These are phyloP conservation scores for Drosophila birchii DNA, from an alignment of 2,888 invertebrate genomes.

Conservation along the genomic window DNA sequence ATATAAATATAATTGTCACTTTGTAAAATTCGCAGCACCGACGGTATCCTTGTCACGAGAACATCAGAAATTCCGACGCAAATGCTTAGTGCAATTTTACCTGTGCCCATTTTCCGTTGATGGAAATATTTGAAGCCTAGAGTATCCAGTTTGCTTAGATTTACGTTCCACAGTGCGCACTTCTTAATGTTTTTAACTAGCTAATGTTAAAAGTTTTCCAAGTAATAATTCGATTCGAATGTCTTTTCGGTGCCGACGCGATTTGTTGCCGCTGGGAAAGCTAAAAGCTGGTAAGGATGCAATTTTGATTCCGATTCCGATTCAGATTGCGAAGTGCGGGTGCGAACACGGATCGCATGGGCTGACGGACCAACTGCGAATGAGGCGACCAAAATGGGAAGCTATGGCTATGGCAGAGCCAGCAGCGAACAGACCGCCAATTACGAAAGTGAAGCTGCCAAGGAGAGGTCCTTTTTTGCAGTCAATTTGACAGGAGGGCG, in stretches of 20 bases:
- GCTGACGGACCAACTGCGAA: conserved; percentile 82
- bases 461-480: conserved; percentile 81
- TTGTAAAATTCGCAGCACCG: not conserved
- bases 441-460: conserved; percentile 83
- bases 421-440: conserved; percentile 81
- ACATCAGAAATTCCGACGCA: not conserved
- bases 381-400: conserved; percentile 57
- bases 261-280: conserved; percentile 16
- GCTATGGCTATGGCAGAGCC: conserved; percentile 59
- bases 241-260: conserved; percentile 59
- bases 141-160: conserved; percentile 83
- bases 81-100: conserved; percentile 56
- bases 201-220: not conserved
- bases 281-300: conserved; percentile 14
- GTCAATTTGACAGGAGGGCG: conserved; percentile 79
- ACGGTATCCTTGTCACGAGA: not conserved
- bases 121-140: conserved; percentile 85
- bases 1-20: not conserved
- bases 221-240: not conserved
- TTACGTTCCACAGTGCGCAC: conserved; percentile 27
- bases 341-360: conserved; percentile 71
- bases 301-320: not conserved
- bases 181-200: conserved; percentile 6
- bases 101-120: conserved; percentile 85
- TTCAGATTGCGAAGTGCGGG: conserved; percentile 38